These are phyloP conservation scores for Melanotaenia nigrans DNA, from an alignment of 2,797 vertebrate genomes.

Conservation along the genomic window DNA sequence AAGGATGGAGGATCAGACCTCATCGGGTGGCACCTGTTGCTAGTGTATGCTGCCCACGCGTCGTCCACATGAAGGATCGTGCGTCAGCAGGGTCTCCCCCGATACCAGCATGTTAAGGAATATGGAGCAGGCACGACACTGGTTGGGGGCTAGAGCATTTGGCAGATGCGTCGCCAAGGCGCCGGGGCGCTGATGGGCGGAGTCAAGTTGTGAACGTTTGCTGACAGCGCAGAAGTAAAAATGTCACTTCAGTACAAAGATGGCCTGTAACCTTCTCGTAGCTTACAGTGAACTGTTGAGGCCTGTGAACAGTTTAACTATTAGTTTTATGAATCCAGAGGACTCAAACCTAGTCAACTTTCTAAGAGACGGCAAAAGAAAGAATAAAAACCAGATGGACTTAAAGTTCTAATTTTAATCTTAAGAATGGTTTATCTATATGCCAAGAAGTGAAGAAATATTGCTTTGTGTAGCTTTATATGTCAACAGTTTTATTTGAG, in stretches of 20 bases:
- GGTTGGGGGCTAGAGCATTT: constrained; percentile 53
- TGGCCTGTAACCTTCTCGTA: not conserved
- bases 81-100: constrained; percentile 70
- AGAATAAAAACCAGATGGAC: not conserved
- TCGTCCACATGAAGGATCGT: constrained; percentile 82
- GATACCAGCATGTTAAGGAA: constrained; percentile 67
- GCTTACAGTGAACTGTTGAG: constrained; percentile 18
- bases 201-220: constrained; percentile 49
- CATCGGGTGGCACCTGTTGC: constrained; percentile 83
- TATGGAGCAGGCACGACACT: constrained; percentile 53
- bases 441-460: not conserved
- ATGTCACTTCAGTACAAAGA: constrained; percentile 32
- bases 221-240: constrained; percentile 66
- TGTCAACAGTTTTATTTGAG: not conserved
- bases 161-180: constrained; percentile 58
- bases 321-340: not conserved
- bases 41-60: constrained; percentile 79
- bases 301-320: not conserved
- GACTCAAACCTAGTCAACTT: not conserved
- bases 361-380: not conserved
- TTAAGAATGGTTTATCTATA: not conserved
- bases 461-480: not conserved
- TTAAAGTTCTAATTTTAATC: not conserved
- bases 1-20: constrained; percentile 69
- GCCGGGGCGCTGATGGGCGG: constrained; percentile 52